These are phyloP conservation scores for Psammodynastes pulverulentus DNA, from an alignment of 2,113 vertebrate species.

Conservation along the genomic window DNA sequence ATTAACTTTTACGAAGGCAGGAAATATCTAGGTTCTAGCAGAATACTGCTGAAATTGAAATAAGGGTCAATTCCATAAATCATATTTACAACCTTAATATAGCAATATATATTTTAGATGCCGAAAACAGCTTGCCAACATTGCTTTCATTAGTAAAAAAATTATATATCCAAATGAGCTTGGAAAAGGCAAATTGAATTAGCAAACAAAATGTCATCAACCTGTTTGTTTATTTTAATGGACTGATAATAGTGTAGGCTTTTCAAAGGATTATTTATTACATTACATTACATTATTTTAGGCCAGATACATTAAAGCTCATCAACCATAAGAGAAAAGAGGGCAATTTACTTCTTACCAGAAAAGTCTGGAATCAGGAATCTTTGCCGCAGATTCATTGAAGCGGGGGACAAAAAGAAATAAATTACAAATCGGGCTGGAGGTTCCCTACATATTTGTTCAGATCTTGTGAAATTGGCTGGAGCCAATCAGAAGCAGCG, in stretches of 20 bases:
- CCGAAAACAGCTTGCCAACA: neutral
- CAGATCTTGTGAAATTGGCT: neutral
- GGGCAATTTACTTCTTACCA: neutral
- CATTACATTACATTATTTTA: neutral
- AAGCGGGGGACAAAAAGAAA: neutral
- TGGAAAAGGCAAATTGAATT: neutral
- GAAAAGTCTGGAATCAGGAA: neutral
- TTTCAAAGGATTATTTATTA: neutral
- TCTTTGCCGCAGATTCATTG: neutral
- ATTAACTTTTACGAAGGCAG: neutral
- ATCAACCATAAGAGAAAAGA: too few species aligned
- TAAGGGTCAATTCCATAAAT: conserved; percentile 2
- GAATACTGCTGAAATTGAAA: neutral
- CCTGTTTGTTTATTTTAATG: conserved; percentile 1
- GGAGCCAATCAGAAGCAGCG: neutral
- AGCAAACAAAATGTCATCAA: neutral
- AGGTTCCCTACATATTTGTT: neutral
- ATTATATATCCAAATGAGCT: neutral
- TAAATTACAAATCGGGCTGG: neutral
- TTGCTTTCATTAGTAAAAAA: neutral
- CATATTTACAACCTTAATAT: neutral
- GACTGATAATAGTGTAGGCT: neutral
- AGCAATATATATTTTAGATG: conserved; percentile 2
- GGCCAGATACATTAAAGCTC: neutral
- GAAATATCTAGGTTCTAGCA: neutral